Conservation (phyloP, 2,888 invertebrate species). For the Dryococelus australis region DNA sequence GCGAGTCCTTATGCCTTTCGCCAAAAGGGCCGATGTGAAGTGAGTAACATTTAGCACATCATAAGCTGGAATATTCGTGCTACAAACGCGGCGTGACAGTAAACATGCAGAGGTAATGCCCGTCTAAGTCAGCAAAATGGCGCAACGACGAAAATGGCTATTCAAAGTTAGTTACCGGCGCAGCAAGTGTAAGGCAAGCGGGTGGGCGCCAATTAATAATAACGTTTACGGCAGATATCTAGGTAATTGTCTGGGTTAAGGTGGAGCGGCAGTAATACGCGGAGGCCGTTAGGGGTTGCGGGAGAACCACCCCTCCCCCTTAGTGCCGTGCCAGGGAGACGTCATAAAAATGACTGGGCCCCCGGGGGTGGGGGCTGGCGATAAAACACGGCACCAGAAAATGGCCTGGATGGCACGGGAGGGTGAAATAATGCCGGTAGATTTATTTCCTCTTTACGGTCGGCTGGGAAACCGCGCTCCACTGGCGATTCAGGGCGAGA, state of each 20-base stretch:
- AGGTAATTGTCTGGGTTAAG: not conserved
- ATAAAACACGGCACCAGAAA: conserved; percentile 1
- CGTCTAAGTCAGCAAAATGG: too few relatives aligned
- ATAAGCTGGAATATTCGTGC: too few relatives aligned
- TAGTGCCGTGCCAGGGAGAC: not conserved
- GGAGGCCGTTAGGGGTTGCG: not conserved
- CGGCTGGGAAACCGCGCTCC: not conserved
- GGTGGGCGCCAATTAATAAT: not conserved
- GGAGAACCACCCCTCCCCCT: not conserved
- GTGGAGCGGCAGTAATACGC: not conserved
- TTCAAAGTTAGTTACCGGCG: too few relatives aligned
- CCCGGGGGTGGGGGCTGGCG: not conserved
- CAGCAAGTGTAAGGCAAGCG: too few relatives aligned
- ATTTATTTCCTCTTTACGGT: not conserved
- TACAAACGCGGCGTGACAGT: too few relatives aligned
- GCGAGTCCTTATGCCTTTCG: too few relatives aligned
- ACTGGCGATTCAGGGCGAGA: not conserved
- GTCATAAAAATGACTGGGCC: not conserved
- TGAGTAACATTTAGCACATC: too few relatives aligned
- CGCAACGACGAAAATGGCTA: not conserved
- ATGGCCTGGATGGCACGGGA: not conserved
- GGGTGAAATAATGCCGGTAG: not conserved
- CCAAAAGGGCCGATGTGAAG: too few relatives aligned
- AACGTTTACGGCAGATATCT: not conserved
- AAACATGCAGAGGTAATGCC: too few relatives aligned